phyloP scores from a whole-genome alignment of 37 sponge, comb jelly and placozoan genomes.

The Chondrilla cf. caribensis region DNA sequence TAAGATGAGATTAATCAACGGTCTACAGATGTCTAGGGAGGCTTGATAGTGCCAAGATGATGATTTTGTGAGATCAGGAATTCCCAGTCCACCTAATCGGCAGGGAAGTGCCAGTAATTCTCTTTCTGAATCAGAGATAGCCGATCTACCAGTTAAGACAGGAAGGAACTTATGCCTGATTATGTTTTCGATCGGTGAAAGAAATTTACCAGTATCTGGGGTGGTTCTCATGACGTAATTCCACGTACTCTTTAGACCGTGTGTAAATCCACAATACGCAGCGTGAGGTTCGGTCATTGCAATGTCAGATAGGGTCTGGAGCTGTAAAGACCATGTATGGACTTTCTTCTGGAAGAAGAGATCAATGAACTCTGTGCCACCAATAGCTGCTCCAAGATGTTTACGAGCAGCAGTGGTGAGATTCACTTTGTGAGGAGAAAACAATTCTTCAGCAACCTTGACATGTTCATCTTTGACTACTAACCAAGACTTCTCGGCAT shows the following conservation, averaged over 20 bases:
- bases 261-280: not conserved
- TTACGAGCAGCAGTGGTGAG: not conserved
- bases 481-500: conserved; percentile 21
- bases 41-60: not conserved
- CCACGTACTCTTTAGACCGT: conserved; percentile 6
- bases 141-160: not conserved
- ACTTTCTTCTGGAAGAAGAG: not conserved
- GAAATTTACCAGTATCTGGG: not conserved
- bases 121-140: not conserved
- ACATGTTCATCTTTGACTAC: not conserved
- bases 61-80: not conserved
- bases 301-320: conserved; percentile 7
- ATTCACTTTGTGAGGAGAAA: not conserved
- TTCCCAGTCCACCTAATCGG: not conserved
- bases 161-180: conserved; percentile 13
- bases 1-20: not conserved
- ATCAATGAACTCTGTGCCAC: not conserved
- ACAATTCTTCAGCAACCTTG: not conserved
- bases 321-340: not conserved
- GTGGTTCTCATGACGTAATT: not conserved
- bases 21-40: not conserved
- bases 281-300: not conserved
- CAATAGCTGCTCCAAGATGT: conserved; percentile 13
- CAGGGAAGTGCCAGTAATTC: not conserved
- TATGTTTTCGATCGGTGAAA: not conserved